Conservation (phyloP, 2,797 vertebrate genomes). For the Acanthis flammea region DNA sequence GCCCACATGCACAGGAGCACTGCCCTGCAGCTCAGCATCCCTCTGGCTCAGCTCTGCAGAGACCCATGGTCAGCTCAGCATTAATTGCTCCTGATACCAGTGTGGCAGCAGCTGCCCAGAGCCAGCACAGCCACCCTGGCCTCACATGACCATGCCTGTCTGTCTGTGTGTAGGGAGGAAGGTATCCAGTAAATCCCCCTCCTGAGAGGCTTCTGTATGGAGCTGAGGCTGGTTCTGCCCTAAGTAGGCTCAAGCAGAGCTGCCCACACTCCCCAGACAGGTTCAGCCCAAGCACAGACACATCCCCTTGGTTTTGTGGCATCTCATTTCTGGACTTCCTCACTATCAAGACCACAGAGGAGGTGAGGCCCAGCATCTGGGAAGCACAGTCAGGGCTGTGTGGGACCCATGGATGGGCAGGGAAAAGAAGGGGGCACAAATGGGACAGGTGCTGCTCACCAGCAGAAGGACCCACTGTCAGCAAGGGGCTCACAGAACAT, state of each 20-base stretch:
- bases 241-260: neutral
- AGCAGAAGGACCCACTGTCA: neutral
- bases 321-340: neutral
- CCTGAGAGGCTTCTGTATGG: neutral
- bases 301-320: fast-evolving
- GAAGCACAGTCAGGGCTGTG: neutral
- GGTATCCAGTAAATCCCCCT: neutral
- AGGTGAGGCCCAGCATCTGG: neutral
- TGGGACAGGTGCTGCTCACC: neutral
- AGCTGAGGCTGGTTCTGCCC: neutral
- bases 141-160: neutral
- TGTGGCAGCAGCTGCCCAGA: neutral
- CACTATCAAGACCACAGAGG: neutral
- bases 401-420: fast-evolving
- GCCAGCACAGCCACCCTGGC: neutral
- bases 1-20: neutral
- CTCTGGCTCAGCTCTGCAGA: neutral
- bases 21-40: conserved; percentile 1
- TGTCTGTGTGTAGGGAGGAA: neutral
- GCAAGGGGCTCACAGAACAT: neutral
- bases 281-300: neutral
- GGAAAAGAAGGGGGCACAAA: neutral
- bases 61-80: neutral
- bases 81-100: neutral
- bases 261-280: neutral